phyloP scores from a whole-genome alignment of 2,797 vertebrate genomes.

The Vultur gryphus region DNA sequence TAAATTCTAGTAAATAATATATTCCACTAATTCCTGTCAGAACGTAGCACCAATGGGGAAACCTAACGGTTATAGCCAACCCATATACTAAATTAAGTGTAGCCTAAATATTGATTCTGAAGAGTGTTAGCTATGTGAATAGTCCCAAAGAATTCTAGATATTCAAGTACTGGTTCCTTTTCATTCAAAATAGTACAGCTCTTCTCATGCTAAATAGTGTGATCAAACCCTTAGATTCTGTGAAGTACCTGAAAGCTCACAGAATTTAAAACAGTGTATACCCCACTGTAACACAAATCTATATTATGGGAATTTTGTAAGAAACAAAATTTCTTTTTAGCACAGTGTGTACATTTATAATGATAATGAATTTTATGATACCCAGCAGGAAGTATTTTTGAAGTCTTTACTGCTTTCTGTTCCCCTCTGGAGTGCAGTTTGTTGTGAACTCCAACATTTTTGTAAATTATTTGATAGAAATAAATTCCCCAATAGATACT shows the following conservation, averaged over 20 bases:
- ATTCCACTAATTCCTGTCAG: background rate
- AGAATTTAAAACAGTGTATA: background rate
- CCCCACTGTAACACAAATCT: background rate
- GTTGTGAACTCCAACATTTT: background rate
- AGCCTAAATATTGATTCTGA: background rate
- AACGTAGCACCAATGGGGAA: background rate
- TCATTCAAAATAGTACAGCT: background rate
- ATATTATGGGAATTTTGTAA: background rate
- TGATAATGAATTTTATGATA: background rate
- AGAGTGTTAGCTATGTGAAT: background rate
- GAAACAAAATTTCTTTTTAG: background rate
- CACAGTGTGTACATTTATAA: background rate
- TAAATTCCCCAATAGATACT: background rate
- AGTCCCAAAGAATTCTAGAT: background rate
- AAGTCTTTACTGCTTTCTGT: background rate
- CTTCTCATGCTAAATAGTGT: background rate
- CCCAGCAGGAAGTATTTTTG: background rate
- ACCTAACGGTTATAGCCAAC: background rate
- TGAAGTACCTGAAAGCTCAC: background rate
- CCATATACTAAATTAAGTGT: background rate
- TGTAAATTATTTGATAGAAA: constrained; percentile 17
- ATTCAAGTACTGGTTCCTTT: background rate
- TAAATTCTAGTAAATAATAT: background rate
- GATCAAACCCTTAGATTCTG: background rate
- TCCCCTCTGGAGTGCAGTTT: background rate